Evolutionary conservation across 2,113 vertebrate genomes (phyloP), one percentile per base, ranked within the genome.

Genomic region (Hippocampus comes): DNA sequence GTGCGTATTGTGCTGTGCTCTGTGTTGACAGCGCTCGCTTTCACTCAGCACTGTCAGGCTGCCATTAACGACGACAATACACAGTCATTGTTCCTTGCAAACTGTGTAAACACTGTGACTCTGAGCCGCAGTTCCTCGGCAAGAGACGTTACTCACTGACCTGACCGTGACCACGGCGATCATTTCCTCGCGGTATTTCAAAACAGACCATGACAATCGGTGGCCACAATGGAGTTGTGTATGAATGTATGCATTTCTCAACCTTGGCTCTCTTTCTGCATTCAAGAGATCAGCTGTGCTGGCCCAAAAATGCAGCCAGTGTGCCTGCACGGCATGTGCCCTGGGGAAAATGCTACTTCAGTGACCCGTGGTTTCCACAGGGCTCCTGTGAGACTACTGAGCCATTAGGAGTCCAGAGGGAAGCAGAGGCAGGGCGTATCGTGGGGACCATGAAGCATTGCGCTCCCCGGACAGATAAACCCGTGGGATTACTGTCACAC

Each of bases 61-160:
- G 61, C 80, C 81, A 85, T 89, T 88, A 88, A 84, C 83, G 63
- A 76, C 63, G 48, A 67, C 83, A 83, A 74, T 69, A 84, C 83
- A 82, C 80, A 77, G 79, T 85, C 79, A 77, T 73, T 73, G 78
- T 78, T 73, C 14, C 69, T 34, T 68, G 72, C 72, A 74, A 82
- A 86, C 84, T 76, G 78, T 74, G 78, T 80, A 79, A 86, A 84
- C 81, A 82, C 48, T 71, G 51, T 75, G 78, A 64, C 67, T 75
- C 25, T 4, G 73, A 76, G 78, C 63, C 17, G 23, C 41, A 69
- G 60, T 70, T 78, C 20, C 63, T 82, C 72, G 67, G 67, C 72
- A 46, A 25, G 20, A 76, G 57, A 68, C 63, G 71, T 75, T 78
- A 72, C 53, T 57, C 63, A 61, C 70, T 75, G 79, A 79, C 71